Evolutionary conservation across 2,888 invertebrate genomes (phyloP).

Genomic region (Stenodera caucasica): DNA sequence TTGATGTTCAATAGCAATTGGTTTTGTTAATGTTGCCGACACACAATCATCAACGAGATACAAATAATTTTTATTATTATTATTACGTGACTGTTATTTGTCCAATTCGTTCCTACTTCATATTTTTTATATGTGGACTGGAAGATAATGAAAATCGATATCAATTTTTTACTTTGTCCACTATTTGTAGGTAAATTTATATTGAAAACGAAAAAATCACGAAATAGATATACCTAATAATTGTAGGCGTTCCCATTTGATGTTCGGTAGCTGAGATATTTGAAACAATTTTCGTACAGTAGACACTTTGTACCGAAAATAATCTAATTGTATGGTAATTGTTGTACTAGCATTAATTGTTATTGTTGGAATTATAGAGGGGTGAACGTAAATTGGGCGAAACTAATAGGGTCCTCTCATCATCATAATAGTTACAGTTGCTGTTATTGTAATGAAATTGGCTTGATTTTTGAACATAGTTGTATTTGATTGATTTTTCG

Average conservation of each 20-base stretch:
- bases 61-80: neutral
- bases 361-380: neutral
- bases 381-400: slow-evolving; percentile 10
- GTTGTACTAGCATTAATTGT: neutral
- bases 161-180: no score
- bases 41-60: slow-evolving; percentile 6
- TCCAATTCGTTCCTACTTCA: no score
- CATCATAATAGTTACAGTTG: neutral
- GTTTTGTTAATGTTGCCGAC: slow-evolving; percentile 28
- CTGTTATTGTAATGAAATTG: neutral
- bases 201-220: no score
- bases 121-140: no score
- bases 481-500: no score
- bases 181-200: no score
- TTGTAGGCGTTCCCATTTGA: no score
- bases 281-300: no score
- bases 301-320: neutral
- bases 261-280: no score
- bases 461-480: no score
- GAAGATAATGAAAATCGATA: no score
- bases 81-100: neutral
- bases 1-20: slow-evolving; percentile 32
- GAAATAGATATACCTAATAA: no score
- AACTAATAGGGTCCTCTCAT: neutral
- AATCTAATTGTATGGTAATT: neutral